These are phyloP conservation scores for Dendropsophus ebraccatus DNA, from an alignment of 2,113 vertebrate species.

Conservation along the genomic window DNA sequence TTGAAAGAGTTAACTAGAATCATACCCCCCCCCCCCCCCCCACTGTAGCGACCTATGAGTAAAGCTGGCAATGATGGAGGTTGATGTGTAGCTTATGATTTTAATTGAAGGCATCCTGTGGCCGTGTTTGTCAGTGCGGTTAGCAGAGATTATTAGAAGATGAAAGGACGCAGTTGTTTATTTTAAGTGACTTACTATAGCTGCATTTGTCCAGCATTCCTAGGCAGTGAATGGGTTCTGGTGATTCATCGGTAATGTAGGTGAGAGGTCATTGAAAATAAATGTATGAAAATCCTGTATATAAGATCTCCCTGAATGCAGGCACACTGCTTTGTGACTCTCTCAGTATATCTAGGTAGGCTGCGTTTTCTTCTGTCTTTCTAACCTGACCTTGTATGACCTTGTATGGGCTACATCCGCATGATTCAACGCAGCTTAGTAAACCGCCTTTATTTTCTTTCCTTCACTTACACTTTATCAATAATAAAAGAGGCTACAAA, in stretches of 20 bases:
- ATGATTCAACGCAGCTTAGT: not conserved
- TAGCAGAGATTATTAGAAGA: slow-evolving; percentile 72
- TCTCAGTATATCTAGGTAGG: not conserved
- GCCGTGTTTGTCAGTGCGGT: slow-evolving; percentile 76
- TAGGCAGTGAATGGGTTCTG: slow-evolving; percentile 71
- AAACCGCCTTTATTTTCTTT: not conserved
- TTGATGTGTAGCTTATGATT: slow-evolving; percentile 70
- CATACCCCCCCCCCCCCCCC: not conserved
- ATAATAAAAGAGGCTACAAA: not conserved
- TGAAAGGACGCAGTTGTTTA: slow-evolving; percentile 76
- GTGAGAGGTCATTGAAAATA: slow-evolving; percentile 76
- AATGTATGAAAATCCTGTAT: slow-evolving; percentile 7
- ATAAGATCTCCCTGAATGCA: not conserved
- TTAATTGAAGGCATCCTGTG: slow-evolving; percentile 81
- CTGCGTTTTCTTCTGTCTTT: not conserved
- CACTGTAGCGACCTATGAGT: not conserved
- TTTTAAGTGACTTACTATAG: slow-evolving; percentile 76
- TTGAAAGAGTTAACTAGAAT: not conserved
- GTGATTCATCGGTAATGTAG: slow-evolving; percentile 77
- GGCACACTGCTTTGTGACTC: not conserved
- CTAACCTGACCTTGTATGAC: not conserved
- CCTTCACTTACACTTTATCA: not conserved
- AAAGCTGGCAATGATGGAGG: slow-evolving; percentile 25
- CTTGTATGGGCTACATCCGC: not conserved
- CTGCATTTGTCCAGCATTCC: slow-evolving; percentile 80